These are phyloP conservation scores for Scelioninae gen. 2 DNA, from an alignment of 2,888 invertebrate genomes.

Conservation along the genomic window DNA sequence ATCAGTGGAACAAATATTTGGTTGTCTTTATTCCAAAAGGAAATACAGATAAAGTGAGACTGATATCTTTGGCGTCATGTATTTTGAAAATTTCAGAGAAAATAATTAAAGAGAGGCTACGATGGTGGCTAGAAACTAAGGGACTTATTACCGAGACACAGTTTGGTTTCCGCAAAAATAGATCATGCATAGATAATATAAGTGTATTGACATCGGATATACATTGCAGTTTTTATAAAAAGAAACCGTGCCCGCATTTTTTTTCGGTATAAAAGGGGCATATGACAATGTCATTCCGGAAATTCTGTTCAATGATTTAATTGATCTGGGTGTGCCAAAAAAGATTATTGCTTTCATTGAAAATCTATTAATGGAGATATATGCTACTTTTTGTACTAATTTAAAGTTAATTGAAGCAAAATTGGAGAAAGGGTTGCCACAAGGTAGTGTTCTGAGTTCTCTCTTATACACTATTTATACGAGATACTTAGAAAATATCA, in stretches of 20 bases:
- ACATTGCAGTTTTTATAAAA: slow-evolving; percentile 22
- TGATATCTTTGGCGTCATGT: slow-evolving; percentile 50
- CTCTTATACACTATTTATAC: slow-evolving; percentile 42
- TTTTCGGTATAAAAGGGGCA: slow-evolving; percentile 16
- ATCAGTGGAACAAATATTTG: slow-evolving; percentile 44
- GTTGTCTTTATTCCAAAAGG: slow-evolving; percentile 55
- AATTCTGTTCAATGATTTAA: slow-evolving; percentile 33
- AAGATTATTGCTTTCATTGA: slow-evolving; percentile 33
- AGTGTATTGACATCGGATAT: slow-evolving; percentile 12
- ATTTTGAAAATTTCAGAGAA: slow-evolving; percentile 47
- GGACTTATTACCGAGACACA: not conserved
- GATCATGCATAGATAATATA: slow-evolving; percentile 20
- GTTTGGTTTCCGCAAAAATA: slow-evolving; percentile 19
- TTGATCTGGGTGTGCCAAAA: slow-evolving; percentile 23
- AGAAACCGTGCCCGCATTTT: not conserved
- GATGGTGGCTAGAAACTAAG: slow-evolving; percentile 31
- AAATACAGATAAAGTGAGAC: slow-evolving; percentile 38
- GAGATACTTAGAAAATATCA: slow-evolving; percentile 8
- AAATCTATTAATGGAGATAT: not conserved
- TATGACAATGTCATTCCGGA: slow-evolving; percentile 32
- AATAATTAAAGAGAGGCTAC: slow-evolving; percentile 34
- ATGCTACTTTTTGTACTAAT: slow-evolving; percentile 16
- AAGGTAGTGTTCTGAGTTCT: slow-evolving; percentile 30
- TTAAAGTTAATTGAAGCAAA: slow-evolving; percentile 1
- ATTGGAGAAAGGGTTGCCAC: slow-evolving; percentile 29